A percentile compares a stretch with the other conserved stretches of the same genome.
phyloP scores from a whole-genome alignment of 2,797 vertebrate genomes.

The Balearica regulorum region DNA sequence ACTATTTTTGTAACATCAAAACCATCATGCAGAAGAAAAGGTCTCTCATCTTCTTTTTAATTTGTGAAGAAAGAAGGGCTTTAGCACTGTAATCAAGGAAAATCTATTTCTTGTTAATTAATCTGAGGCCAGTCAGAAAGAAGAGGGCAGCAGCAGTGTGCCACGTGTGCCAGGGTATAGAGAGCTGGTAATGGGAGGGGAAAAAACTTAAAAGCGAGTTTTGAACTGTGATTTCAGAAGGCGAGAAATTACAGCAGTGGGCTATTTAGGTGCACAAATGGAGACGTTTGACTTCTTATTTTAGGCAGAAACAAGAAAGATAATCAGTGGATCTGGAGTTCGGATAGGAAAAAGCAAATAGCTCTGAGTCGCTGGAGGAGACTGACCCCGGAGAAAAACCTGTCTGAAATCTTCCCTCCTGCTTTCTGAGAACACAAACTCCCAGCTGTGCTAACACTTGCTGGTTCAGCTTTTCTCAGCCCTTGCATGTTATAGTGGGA shows the following conservation, averaged over 20 bases:
- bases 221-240: constrained; percentile 15
- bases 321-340: neutral
- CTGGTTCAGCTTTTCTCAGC: neutral
- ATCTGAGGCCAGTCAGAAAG: neutral
- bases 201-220: neutral
- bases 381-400: neutral
- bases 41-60: neutral
- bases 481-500: neutral
- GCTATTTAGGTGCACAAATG: neutral
- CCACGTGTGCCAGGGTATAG: neutral
- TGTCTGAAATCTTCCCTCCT: neutral
- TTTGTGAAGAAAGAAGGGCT: neutral
- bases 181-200: neutral
- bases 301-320: neutral
- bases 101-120: neutral
- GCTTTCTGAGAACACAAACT: neutral
- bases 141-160: neutral
- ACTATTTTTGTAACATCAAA: neutral
- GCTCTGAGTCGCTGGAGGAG: neutral
- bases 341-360: neutral
- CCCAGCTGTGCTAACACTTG: neutral
- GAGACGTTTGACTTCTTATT: constrained; percentile 2
- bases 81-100: neutral
- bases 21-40: neutral
- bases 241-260: neutral